A percentile compares a stretch with the other conserved stretches of the same genome.
Conservation (phyloP, 1,140 invertebrate genomes). For the Bombus affinis region DNA sequence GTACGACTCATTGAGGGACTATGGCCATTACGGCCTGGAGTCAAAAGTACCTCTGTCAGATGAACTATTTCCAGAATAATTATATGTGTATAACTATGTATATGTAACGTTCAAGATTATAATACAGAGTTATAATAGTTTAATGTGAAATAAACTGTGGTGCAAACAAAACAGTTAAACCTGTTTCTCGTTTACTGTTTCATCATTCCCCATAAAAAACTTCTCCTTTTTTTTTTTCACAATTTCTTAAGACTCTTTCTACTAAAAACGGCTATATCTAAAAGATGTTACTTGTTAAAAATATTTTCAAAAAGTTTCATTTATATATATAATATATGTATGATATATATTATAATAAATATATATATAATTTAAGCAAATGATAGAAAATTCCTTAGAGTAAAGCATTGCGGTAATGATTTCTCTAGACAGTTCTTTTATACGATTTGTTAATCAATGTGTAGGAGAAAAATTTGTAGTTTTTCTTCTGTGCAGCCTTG, state of each 20-base stretch:
- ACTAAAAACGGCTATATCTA: not conserved
- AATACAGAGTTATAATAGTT: slow-evolving; percentile 68
- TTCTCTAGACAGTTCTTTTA: not conserved
- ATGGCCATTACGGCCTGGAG: slow-evolving; percentile 65
- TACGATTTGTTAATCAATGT: not conserved
- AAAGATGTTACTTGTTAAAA: not conserved
- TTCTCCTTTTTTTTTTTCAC: not conserved
- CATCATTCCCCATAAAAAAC: too few relatives aligned
- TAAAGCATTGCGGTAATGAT: not conserved
- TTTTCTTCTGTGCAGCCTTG: not conserved
- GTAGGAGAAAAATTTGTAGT: not conserved
- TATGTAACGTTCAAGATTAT: slow-evolving; percentile 68
- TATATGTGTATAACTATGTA: slow-evolving; percentile 68
- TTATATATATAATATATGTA: too few relatives aligned
- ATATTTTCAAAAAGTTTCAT: not conserved
- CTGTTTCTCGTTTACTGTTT: not conserved
- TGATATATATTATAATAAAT: too few relatives aligned
- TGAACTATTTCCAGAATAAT: slow-evolving; percentile 65
- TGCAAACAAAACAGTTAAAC: slow-evolving; percentile 59
- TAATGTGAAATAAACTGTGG: slow-evolving; percentile 66
- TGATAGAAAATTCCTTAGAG: not conserved
- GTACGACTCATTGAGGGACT: slow-evolving; percentile 48
- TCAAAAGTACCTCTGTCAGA: slow-evolving; percentile 72
- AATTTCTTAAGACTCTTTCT: not conserved
- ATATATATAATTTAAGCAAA: not conserved